phyloP scores from a whole-genome alignment of 2,113 vertebrate species.

The Lichenostomus cassidix region DNA sequence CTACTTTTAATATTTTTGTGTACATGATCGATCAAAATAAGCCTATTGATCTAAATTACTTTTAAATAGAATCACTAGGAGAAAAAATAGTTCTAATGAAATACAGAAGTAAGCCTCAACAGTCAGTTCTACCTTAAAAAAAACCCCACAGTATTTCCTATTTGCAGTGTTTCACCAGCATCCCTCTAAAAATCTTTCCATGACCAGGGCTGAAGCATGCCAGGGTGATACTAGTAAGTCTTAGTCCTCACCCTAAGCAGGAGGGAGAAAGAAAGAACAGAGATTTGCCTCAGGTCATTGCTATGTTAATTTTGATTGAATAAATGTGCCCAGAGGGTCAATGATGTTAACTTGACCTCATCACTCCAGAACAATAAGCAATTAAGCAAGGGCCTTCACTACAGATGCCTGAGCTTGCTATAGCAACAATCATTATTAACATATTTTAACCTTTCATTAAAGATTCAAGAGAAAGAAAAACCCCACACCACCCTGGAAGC shows the following conservation, averaged over 20 bases:
- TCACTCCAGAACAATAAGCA: not conserved
- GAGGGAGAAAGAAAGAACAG: not conserved
- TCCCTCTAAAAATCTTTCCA: not conserved
- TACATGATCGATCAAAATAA: not conserved
- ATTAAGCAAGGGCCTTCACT: not conserved
- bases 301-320: slow-evolving; percentile 41
- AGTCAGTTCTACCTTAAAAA: not conserved
- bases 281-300: not conserved
- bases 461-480: not conserved
- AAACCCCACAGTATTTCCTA: not conserved
- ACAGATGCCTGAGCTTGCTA: slow-evolving; percentile 14
- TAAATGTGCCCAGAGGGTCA: not conserved
- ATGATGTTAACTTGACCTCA: slow-evolving; percentile 49
- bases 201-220: not conserved
- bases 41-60: not conserved
- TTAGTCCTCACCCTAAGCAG: not conserved
- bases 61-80: not conserved
- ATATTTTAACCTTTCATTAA: slow-evolving; percentile 13
- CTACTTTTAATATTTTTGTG: not conserved
- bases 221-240: not conserved
- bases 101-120: not conserved
- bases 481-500: accelerated
- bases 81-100: not conserved
- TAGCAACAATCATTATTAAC: slow-evolving; percentile 17
- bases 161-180: not conserved